These are phyloP conservation scores for Percopsis omiscomaycus DNA, from an alignment of 2,797 vertebrate species.

Conservation along the genomic window DNA sequence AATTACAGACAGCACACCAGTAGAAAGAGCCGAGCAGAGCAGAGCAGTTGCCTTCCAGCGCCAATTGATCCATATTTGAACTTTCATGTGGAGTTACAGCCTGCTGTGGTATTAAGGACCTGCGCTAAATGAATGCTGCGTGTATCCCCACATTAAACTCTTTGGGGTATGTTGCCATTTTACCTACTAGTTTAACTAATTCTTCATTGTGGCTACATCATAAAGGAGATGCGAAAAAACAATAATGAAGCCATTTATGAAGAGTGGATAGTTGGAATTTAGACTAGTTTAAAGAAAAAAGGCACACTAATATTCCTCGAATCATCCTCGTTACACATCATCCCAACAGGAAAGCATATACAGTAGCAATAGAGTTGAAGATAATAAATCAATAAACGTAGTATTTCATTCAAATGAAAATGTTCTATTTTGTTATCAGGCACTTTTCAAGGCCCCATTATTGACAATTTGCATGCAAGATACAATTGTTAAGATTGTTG, in stretches of 20 bases:
- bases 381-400: too few species aligned
- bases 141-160: slow-evolving; percentile 38
- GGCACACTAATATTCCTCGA: not conserved
- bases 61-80: slow-evolving; percentile 55
- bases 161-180: slow-evolving; percentile 28
- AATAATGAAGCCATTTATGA: slow-evolving; percentile 24
- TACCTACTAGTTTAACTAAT: too few species aligned
- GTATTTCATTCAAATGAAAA: too few species aligned
- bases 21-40: slow-evolving; percentile 38
- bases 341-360: too few species aligned
- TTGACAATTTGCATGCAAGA: too few species aligned
- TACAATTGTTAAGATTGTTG: too few species aligned
- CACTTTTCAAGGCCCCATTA: too few species aligned
- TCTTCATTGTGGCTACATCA: slow-evolving; percentile 30
- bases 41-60: slow-evolving; percentile 46
- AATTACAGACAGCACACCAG: slow-evolving; percentile 65
- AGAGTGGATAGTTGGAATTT: slow-evolving; percentile 9
- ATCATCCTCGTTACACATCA: too few species aligned
- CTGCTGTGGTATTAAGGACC: slow-evolving; percentile 57
- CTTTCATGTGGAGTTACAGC: slow-evolving; percentile 48
- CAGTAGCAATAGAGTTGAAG: too few species aligned
- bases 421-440: too few species aligned
- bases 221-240: slow-evolving; percentile 41
- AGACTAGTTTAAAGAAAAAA: not conserved
- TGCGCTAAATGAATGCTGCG: slow-evolving; percentile 40